phyloP scores from a whole-genome alignment of 2,888 invertebrate species.

The Microdon myrmicae region DNA sequence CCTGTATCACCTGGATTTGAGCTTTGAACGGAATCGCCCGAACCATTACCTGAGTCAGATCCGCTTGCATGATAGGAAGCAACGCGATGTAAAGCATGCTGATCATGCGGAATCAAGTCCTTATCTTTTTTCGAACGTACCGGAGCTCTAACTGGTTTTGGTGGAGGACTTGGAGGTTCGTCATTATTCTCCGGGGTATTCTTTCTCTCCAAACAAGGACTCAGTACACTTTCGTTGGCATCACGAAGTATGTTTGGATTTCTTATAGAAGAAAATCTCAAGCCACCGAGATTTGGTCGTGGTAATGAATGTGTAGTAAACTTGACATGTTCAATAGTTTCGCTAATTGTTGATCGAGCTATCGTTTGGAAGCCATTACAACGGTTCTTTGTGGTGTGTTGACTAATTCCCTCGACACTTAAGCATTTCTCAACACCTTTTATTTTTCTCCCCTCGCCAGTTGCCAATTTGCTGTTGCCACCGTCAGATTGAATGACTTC shows the following conservation, averaged over 20 bases:
- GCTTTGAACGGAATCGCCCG: slow-evolving; percentile 83
- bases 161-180: slow-evolving; percentile 69
- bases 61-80: slow-evolving; percentile 82
- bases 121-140: slow-evolving; percentile 62
- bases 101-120: slow-evolving; percentile 63
- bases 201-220: slow-evolving; percentile 69
- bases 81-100: slow-evolving; percentile 68
- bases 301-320: slow-evolving; percentile 73
- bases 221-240: slow-evolving; percentile 71
- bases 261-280: slow-evolving; percentile 68
- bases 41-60: slow-evolving; percentile 89
- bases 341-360: slow-evolving; percentile 61
- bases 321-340: slow-evolving; percentile 63
- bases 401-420: slow-evolving; percentile 30
- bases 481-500: slow-evolving; percentile 71
- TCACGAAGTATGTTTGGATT: slow-evolving; percentile 71
- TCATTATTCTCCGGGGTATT: slow-evolving; percentile 71
- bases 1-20: slow-evolving; percentile 71
- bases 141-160: slow-evolving; percentile 75
- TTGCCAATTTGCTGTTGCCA: slow-evolving; percentile 15
- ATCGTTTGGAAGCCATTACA: slow-evolving; percentile 63
- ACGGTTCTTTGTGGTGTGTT: slow-evolving; percentile 47
- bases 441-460: slow-evolving; percentile 32
- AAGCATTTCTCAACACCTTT: slow-evolving; percentile 51
- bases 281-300: slow-evolving; percentile 65